Evolutionary conservation across 2,888 invertebrate genomes (phyloP), one percentile per base, ranked within the genome.

Genomic region (Notodonta ziczac): DNA sequence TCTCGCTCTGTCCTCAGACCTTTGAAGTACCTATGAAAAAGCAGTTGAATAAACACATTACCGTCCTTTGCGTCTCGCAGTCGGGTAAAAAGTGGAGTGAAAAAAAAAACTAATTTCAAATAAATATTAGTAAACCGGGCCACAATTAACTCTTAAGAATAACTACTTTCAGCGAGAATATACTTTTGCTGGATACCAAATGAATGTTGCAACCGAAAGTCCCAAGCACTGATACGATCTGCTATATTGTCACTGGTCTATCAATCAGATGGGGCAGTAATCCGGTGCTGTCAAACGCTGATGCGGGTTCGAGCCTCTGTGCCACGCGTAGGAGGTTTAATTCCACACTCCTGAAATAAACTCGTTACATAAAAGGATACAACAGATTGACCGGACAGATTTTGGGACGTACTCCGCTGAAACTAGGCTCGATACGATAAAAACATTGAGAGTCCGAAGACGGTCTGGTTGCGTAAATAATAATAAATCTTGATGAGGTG

Each of bases 241-340:
- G 46, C 24, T 54, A 59, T 59, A 59, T 55, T 54, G 59, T 14
- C 24, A n/a, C n/a, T n/a, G 48, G 51, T 55, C 40, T 42, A 60
- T 60, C 59, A 50, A 63, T 60, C 63, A 63, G 56, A 50, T 35
- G 56, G 58, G 35, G 13, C 50, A 40, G 63, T 58, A 63, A 63
- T 60, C 60, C 60, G 59, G 16, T 44, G 51, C 58, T 52, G 59
- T 66, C 48, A n/a, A 12, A 16, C 59, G 10, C 46, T 55, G 61
- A 51, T 13, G 57, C 46, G 61, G 61, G 54, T 24, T 59, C 54
- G 12, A 57, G 40, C 57, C 24, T 14, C 42, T 42, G 48, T 14
- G 5, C 16, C 50, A 12, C 6, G 14, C 16, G 16, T 7, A 10
- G 16, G 50, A 7, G 50, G 50, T 50, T 50, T 50, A 50, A 50